These are phyloP conservation scores for Lutraria rhynchaena DNA, from an alignment of 1,140 invertebrate genomes.

Conservation along the genomic window DNA sequence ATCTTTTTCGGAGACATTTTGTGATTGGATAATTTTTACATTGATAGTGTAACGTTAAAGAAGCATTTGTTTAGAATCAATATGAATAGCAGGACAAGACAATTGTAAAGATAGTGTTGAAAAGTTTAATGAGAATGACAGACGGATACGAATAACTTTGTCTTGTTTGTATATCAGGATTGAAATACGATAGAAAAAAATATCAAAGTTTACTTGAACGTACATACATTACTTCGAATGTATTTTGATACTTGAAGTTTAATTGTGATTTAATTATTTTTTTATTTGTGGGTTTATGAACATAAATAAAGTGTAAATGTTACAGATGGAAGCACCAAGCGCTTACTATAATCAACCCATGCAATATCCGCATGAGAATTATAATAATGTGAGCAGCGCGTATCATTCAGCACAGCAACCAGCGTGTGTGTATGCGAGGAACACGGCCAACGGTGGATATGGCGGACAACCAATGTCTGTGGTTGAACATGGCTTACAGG, in stretches of 20 bases:
- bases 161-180: no score
- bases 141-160: not conserved
- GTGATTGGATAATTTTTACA: slow-evolving; percentile 54
- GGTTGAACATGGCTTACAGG: slow-evolving; percentile 71
- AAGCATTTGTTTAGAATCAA: slow-evolving; percentile 58
- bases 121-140: slow-evolving; percentile 27
- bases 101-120: slow-evolving; percentile 41
- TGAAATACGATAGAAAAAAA: no score
- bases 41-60: slow-evolving; percentile 51
- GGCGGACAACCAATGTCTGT: slow-evolving; percentile 79
- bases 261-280: no score
- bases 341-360: slow-evolving; percentile 67
- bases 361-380: slow-evolving; percentile 53
- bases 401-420: slow-evolving; percentile 48
- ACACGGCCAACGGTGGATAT: slow-evolving; percentile 63
- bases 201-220: no score
- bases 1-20: slow-evolving; percentile 28
- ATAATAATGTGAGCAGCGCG: slow-evolving; percentile 49
- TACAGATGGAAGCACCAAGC: slow-evolving; percentile 69
- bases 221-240: no score
- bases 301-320: slow-evolving; percentile 38
- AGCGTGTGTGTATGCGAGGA: slow-evolving; percentile 65
- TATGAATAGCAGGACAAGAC: slow-evolving; percentile 44
- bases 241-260: no score
- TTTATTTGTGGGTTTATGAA: no score